These are phyloP conservation scores for Petrocephalus zakoni DNA, from an alignment of 2,113 vertebrate species.

Conservation along the genomic window DNA sequence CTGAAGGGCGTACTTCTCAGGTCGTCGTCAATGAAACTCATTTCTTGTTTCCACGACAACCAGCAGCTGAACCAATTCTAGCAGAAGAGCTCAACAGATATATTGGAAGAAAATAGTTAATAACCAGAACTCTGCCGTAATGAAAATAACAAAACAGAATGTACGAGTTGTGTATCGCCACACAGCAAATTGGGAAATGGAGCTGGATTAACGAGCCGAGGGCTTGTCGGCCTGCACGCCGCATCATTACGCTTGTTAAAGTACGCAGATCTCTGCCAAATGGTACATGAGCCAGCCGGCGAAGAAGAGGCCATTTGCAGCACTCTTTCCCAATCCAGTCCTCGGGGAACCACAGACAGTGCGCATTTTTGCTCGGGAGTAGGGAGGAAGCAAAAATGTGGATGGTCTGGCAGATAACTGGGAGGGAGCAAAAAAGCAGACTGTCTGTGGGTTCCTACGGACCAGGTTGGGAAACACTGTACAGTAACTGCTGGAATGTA, in stretches of 20 bases:
- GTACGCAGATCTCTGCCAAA: neutral
- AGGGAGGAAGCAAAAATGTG: neutral
- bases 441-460: neutral
- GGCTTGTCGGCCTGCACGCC: neutral
- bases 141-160: neutral
- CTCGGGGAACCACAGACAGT: neutral
- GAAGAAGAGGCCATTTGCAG: neutral
- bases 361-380: neutral
- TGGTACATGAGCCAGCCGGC: neutral
- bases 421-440: neutral
- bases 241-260: neutral
- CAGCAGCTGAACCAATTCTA: neutral
- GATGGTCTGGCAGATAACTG: too few relatives aligned
- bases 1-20: neutral
- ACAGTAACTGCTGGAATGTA: too few relatives aligned
- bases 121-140: neutral
- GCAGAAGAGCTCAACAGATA: neutral
- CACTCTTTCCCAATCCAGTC: neutral
- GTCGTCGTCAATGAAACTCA: neutral
- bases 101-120: neutral
- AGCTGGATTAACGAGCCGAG: neutral
- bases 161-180: neutral
- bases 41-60: neutral
- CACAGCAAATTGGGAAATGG: neutral
- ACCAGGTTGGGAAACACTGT: neutral